phyloP scores from a whole-genome alignment of 2,113 vertebrate genomes.

The Lamprotornis superbus region DNA sequence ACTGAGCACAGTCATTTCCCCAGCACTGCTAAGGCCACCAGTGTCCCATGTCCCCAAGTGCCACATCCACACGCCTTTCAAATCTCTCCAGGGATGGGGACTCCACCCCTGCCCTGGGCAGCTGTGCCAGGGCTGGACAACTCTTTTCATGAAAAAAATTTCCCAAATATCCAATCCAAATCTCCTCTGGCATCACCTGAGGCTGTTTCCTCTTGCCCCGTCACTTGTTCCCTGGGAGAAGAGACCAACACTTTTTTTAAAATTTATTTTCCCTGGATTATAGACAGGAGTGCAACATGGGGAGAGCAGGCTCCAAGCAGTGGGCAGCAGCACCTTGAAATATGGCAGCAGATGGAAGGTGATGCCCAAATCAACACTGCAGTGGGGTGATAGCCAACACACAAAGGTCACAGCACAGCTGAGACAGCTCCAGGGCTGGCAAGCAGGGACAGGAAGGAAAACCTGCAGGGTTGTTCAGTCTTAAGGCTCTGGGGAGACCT shows the following conservation, averaged over 20 bases:
- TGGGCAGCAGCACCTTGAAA: background rate
- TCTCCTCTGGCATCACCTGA: background rate
- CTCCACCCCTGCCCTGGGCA: background rate
- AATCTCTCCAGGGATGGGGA: background rate
- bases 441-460: background rate
- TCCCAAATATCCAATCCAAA: background rate
- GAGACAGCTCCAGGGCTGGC: background rate
- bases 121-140: background rate
- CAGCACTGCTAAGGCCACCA: background rate
- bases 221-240: background rate
- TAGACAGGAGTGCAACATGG: background rate
- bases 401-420: background rate
- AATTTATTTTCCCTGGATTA: background rate
- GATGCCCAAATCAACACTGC: background rate
- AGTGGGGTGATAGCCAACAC: background rate
- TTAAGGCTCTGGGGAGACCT: background rate
- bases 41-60: background rate
- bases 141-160: background rate
- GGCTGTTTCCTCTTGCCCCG: background rate
- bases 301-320: background rate
- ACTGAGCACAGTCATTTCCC: fast-evolving
- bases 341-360: background rate
- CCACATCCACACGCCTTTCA: background rate
- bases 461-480: background rate
- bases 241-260: fast-evolving